Evolutionary conservation across 1,140 invertebrate genomes (phyloP).

Genomic region (Diorhabda carinulata): DNA sequence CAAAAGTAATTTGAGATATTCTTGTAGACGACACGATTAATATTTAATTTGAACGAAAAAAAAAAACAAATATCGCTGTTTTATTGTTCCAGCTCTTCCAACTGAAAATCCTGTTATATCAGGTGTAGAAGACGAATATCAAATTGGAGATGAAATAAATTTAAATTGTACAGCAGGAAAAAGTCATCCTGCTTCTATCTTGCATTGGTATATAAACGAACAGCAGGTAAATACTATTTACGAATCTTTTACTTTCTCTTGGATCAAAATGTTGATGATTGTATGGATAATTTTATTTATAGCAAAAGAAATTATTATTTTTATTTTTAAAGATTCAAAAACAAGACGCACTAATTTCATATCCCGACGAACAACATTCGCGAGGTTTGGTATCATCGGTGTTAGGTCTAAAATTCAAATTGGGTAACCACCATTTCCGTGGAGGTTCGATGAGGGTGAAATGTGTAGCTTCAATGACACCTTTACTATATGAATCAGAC

Average conservation of each 20-base stretch:
- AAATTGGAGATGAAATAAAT: constrained; percentile 73
- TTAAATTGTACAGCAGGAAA: constrained; percentile 82
- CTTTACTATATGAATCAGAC: constrained; percentile 55
- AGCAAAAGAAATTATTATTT: neutral
- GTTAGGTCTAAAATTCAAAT: constrained; percentile 53
- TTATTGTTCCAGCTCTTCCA: constrained; percentile 61
- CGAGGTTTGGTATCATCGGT: constrained; percentile 56
- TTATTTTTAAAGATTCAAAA: constrained; percentile 47
- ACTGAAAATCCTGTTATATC: constrained; percentile 73
- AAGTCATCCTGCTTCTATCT: constrained; percentile 69
- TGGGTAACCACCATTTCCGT: constrained; percentile 51
- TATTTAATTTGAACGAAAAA: no score
- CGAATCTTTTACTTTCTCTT: neutral
- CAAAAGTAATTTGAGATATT: no score
- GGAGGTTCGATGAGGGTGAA: constrained; percentile 57
- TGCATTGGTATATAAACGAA: constrained; percentile 81
- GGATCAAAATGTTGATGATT: neutral
- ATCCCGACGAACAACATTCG: constrained; percentile 51
- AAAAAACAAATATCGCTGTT: neutral
- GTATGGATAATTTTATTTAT: no score
- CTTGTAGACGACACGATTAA: no score
- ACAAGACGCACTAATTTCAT: constrained; percentile 49
- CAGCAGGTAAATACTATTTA: constrained; percentile 52
- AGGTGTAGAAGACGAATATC: constrained; percentile 71
- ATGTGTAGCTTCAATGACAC: constrained; percentile 57